Base-by-base conservation (phyloP, 2,888 invertebrate species). In the Drosophila pseudotakahashii region DNA sequence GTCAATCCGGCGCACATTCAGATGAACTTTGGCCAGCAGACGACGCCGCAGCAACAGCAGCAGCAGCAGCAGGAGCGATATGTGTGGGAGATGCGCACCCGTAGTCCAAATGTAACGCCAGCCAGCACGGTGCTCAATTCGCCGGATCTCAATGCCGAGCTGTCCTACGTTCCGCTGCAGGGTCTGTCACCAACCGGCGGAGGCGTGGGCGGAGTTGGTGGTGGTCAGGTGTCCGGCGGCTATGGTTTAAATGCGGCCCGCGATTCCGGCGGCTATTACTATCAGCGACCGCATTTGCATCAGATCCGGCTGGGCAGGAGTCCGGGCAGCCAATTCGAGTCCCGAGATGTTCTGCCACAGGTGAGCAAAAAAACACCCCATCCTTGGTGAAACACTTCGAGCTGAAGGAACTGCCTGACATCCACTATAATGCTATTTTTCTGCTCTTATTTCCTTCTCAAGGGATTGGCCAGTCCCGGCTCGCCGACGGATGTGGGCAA, bases 61-160 rank as follows among this genome's bases (percentile, higher is more conserved):
- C 42, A 26, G 39, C 60, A 60, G 45, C 70, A 62, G 5, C 70
- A 91, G 66, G 92, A 92, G 61, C 90, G 91, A 13, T 91, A 91
- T 75, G 91, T 92, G 3, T 92, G 92, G 92, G 92, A 92, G 77
- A 91, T 92, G 90, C 88, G 91, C 44, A 85, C 89, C 32, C 90
- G 91, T 41, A 92, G 91, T 63, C 91, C 92, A 13, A 92, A 91
- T 66, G 90, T 89, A 30, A 92, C 92, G n/a, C 92, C 92, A 41
- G 91, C 91, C 34, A 91, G 91, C 73, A 92, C 92, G 9, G 92
- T 92, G 57, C 76, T 92, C 2, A 92, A 92, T 75, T 92, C 92
- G 13, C 92, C 92, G 14, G 92, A 92, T 78, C 77, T 91, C 51
- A 91, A 89, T 74, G 86, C 91, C 23, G 90, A 91, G 7, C 73